Evolutionary conservation across 2,888 invertebrate species (phyloP).

Genomic region (Tetrapedia diversipes): DNA sequence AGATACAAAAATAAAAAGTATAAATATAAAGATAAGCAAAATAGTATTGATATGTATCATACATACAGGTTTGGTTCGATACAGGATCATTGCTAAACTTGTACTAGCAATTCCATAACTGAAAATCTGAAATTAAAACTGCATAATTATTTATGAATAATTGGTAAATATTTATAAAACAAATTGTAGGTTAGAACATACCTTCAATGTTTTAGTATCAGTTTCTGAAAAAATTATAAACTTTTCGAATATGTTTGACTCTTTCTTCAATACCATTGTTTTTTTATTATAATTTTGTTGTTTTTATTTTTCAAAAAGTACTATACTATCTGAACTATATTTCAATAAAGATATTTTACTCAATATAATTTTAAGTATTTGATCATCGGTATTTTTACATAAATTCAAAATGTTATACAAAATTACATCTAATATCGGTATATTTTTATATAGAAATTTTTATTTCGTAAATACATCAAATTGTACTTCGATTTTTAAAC

Average conservation of each 20-base stretch:
- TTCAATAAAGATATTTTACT: constrained; percentile 12
- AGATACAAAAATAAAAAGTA: constrained; percentile 37
- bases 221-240: constrained; percentile 72
- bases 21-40: constrained; percentile 14
- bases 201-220: constrained; percentile 70
- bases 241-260: constrained; percentile 62
- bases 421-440: not conserved
- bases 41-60: constrained; percentile 80
- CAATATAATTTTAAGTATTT: not conserved
- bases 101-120: constrained; percentile 86
- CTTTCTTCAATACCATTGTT: constrained; percentile 44
- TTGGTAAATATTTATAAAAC: not conserved
- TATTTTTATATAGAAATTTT: not conserved
- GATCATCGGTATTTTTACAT: constrained; percentile 40
- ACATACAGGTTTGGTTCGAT: constrained; percentile 86
- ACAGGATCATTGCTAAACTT: constrained; percentile 84
- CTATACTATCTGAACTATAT: constrained; percentile 9
- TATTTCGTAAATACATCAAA: not conserved
- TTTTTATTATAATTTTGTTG: not conserved
- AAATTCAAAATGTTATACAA: not conserved
- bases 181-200: constrained; percentile 53
- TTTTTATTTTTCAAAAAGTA: not conserved
- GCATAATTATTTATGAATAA: not conserved
- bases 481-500: not conserved
- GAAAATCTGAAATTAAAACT: constrained; percentile 83